Base-by-base conservation (phyloP, 2,797 vertebrate species). In the Vipera ursinii region DNA sequence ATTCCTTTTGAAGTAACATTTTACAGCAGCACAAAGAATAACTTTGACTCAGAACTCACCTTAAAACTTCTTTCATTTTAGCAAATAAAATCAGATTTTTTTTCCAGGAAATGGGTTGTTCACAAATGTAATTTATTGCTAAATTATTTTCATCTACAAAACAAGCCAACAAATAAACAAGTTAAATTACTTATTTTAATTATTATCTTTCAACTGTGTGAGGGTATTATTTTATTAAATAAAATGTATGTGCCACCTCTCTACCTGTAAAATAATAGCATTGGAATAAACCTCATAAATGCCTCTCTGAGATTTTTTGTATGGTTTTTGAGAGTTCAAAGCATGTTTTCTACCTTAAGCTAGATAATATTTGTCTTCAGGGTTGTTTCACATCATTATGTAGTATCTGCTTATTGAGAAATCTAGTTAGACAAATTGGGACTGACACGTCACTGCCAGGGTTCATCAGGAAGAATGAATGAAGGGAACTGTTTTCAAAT, bases 21-120 rank as follows among this genome's bases (percentile, higher is more conserved):
- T 38, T 13, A 87, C 38, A 90, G 65, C 38, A 85, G n/a, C 10
- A 44, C 22, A 89, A 59, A 73, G 24, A 57, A 65, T 61, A 13
- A 17, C 92, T 90, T 92, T 90, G 51, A 61, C 12, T 88, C 55
- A 51, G 55, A 60, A 92, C 95, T 97, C 94, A 97, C 96, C 96
- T 97, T 91, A 96, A 91, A 95, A 95, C 55, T 91, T 97, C 92
- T 57, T 96, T 93, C 91, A 96, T 9, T 87, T 96, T 92, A 92
- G 93, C 82, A 20, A 86, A 48, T 88, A 55, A 91, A 90, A 32
- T 91, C 48, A 2, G 1, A 38, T 87, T 93, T 69, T 93, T 89
- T 92, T 94, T 87, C 96, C 91, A 91, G 63, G 93, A 94, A 91
- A 90, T 56, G 63, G 94, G 92, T 56, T 26, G 92, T 94, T 96